phyloP scores from a whole-genome alignment of 2,888 invertebrate species.

The Hololepta plana region DNA sequence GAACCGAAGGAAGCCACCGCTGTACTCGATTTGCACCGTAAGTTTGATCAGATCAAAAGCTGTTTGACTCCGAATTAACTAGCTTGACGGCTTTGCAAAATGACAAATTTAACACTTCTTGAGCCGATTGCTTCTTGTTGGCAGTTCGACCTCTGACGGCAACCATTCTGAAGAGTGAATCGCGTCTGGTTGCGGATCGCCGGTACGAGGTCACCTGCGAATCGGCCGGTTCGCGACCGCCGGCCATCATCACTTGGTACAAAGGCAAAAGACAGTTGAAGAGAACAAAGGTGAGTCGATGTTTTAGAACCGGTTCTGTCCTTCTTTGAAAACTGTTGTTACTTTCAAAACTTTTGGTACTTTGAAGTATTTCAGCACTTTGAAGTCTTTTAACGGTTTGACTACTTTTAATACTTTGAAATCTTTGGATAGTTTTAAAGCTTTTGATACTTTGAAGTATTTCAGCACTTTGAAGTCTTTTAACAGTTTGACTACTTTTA shows the following conservation, averaged over 20 bases:
- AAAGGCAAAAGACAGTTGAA: constrained; percentile 70
- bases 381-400: too few relatives aligned
- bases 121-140: constrained; percentile 13
- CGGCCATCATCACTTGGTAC: constrained; percentile 77
- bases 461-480: too few relatives aligned
- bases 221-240: constrained; percentile 70
- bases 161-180: constrained; percentile 49
- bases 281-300: constrained; percentile 58
- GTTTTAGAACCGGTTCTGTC: too few relatives aligned
- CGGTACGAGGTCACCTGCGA: constrained; percentile 70
- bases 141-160: constrained; percentile 71
- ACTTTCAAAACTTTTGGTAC: not conserved
- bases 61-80: not conserved
- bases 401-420: too few relatives aligned
- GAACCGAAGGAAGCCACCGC: constrained; percentile 62
- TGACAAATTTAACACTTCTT: not conserved
- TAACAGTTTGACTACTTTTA: too few relatives aligned
- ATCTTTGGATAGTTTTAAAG: too few relatives aligned
- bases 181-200: constrained; percentile 62
- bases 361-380: too few relatives aligned
- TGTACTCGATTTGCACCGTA: constrained; percentile 60
- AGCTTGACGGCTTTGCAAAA: constrained; percentile 1
- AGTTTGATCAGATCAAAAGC: constrained; percentile 28
- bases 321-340: too few relatives aligned
- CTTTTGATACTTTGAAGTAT: too few relatives aligned